Evolutionary conservation across 2,797 vertebrate species (phyloP).

Genomic region (Margarornis squamiger): DNA sequence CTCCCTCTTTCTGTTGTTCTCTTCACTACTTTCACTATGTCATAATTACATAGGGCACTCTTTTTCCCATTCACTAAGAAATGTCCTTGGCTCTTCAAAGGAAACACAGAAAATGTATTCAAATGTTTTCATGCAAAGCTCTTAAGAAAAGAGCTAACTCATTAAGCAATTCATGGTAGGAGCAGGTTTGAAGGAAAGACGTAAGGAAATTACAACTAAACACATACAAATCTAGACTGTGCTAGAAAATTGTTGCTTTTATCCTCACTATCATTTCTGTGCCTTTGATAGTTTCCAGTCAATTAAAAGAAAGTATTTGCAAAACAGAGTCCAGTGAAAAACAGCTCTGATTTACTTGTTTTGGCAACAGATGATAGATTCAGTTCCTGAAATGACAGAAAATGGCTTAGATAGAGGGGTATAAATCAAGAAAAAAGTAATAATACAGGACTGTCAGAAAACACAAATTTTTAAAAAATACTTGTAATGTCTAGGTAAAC

Average conservation of each 20-base stretch:
- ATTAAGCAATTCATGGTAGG: slow-evolving; percentile 36
- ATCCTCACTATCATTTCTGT: slow-evolving; percentile 22
- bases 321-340: slow-evolving; percentile 36
- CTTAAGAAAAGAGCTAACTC: slow-evolving; percentile 48
- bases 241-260: slow-evolving; percentile 45
- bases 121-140: slow-evolving; percentile 26
- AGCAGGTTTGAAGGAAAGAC: slow-evolving; percentile 28
- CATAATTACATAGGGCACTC: background rate
- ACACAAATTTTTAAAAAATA: background rate
- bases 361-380: slow-evolving; percentile 12
- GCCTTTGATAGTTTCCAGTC: slow-evolving; percentile 33
- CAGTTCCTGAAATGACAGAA: slow-evolving; percentile 6
- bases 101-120: background rate
- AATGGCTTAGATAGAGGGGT: background rate
- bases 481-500: background rate
- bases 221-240: background rate
- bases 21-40: background rate
- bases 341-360: slow-evolving; percentile 35
- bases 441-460: background rate
- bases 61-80: background rate
- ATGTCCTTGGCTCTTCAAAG: background rate
- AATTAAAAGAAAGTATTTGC: slow-evolving; percentile 57
- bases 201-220: slow-evolving; percentile 16
- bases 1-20: background rate
- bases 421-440: slow-evolving; percentile 28